These are phyloP conservation scores for Ciconia stormi DNA, from an alignment of 2,113 vertebrate genomes.

Conservation along the genomic window DNA sequence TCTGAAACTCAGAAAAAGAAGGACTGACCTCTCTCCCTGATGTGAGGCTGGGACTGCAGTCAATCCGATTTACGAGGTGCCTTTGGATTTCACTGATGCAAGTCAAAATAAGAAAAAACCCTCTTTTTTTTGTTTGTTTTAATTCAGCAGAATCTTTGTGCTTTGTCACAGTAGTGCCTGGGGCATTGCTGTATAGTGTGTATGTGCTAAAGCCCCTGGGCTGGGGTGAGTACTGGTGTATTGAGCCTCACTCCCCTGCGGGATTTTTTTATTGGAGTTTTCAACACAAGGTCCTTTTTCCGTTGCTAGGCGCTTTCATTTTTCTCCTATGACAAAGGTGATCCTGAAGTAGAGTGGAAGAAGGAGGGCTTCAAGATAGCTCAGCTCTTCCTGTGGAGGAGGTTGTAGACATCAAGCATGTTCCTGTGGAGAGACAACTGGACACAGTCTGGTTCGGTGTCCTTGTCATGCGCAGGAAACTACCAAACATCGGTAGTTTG, in stretches of 20 bases:
- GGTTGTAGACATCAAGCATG: neutral
- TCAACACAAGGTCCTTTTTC: neutral
- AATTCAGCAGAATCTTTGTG: neutral
- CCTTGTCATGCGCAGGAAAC: neutral
- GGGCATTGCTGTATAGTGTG: neutral
- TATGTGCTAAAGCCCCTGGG: too few relatives aligned
- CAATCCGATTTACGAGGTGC: neutral
- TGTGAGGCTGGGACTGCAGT: neutral
- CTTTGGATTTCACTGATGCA: slow-evolving; percentile 8
- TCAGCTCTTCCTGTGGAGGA: neutral
- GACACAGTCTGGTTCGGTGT: neutral
- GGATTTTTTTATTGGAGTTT: neutral
- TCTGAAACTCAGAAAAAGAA: neutral
- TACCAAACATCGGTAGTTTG: neutral
- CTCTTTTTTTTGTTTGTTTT: neutral
- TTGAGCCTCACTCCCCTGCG: neutral
- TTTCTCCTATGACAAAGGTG: too few relatives aligned
- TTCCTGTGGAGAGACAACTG: neutral
- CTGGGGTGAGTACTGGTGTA: neutral
- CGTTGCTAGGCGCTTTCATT: neutral
- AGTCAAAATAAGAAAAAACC: neutral
- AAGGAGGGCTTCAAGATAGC: neutral
- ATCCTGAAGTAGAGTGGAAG: neutral
- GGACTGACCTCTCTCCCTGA: neutral
- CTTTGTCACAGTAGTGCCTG: neutral